Evolutionary conservation across 1,140 invertebrate species (phyloP).

Genomic region (Zaprionus ghesquierei): DNA sequence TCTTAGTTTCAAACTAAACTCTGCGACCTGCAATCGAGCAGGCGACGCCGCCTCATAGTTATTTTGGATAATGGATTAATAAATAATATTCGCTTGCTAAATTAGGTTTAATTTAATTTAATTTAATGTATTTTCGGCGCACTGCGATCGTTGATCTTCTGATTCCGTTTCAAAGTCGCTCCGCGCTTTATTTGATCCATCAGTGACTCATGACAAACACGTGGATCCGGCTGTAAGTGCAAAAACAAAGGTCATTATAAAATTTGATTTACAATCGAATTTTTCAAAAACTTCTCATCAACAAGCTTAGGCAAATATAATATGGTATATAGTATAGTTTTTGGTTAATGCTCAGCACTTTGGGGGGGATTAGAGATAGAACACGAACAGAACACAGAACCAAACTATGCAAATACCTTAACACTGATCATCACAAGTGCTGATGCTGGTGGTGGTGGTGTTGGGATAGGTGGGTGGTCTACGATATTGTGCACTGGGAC

Average conservation of each 20-base stretch:
- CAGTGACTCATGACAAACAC: slow-evolving; percentile 88
- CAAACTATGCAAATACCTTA: slow-evolving; percentile 67
- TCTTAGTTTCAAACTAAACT: slow-evolving; percentile 79
- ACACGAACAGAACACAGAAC: slow-evolving; percentile 26
- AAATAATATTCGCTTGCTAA: slow-evolving; percentile 45
- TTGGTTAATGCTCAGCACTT: slow-evolving; percentile 46
- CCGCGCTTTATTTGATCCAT: slow-evolving; percentile 96
- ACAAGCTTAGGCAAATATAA: slow-evolving; percentile 18
- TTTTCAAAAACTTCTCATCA: not conserved
- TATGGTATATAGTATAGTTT: not conserved
- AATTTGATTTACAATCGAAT: not conserved
- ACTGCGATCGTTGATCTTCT: slow-evolving; percentile 86
- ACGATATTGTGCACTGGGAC: slow-evolving; percentile 79
- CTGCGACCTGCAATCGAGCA: slow-evolving; percentile 58
- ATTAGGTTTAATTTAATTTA: slow-evolving; percentile 52
- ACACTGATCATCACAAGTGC: slow-evolving; percentile 70
- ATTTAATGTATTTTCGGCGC: slow-evolving; percentile 87
- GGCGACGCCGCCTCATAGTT: slow-evolving; percentile 49
- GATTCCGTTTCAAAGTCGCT: slow-evolving; percentile 88
- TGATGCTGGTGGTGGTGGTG: slow-evolving; percentile 20
- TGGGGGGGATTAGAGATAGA: slow-evolving; percentile 44
- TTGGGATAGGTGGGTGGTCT: slow-evolving; percentile 41
- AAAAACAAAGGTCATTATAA: not conserved
- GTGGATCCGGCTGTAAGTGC: slow-evolving; percentile 86
- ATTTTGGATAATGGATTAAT: slow-evolving; percentile 37